A percentile compares a stretch with the other conserved stretches of the same genome.
phyloP scores from a whole-genome alignment of 2,888 invertebrate species.

The Drosophila sordidula region DNA sequence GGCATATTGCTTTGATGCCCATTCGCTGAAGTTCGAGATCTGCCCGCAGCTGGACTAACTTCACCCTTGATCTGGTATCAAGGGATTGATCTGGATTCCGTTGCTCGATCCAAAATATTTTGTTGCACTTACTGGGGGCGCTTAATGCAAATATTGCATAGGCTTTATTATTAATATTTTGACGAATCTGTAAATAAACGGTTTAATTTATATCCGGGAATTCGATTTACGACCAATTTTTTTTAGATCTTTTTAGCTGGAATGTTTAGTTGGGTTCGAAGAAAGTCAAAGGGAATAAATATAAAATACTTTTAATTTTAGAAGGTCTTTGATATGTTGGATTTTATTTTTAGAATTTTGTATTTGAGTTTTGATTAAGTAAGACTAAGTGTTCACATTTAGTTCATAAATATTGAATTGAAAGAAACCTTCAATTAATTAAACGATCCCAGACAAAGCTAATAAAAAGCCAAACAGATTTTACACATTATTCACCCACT shows the following conservation, averaged over 20 bases:
- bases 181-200: conserved; percentile 2
- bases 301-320: too few relatives aligned
- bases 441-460: conserved; percentile 50
- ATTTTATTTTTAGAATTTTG: background rate
- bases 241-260: too few relatives aligned
- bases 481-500: conserved; percentile 68
- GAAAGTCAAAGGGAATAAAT: too few relatives aligned
- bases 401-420: conserved; percentile 33
- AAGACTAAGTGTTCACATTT: too few relatives aligned
- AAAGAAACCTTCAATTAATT: conserved; percentile 63
- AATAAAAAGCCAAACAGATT: conserved; percentile 50
- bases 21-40: conserved; percentile 14
- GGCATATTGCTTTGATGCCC: conserved; percentile 4
- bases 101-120: conserved; percentile 71
- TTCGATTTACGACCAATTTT: background rate
- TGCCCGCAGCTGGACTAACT: conserved; percentile 62
- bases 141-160: conserved; percentile 49
- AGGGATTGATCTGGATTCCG: conserved; percentile 43
- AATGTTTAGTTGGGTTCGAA: too few relatives aligned
- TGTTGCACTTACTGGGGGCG: conserved; percentile 56
- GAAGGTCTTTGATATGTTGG: background rate
- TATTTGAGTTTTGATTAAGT: background rate
- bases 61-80: conserved; percentile 53
- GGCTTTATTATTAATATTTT: conserved; percentile 16
- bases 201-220: too few relatives aligned